Evolutionary conservation across 1,140 invertebrate genomes (phyloP).

Genomic region (Drosophila kepulauana): DNA sequence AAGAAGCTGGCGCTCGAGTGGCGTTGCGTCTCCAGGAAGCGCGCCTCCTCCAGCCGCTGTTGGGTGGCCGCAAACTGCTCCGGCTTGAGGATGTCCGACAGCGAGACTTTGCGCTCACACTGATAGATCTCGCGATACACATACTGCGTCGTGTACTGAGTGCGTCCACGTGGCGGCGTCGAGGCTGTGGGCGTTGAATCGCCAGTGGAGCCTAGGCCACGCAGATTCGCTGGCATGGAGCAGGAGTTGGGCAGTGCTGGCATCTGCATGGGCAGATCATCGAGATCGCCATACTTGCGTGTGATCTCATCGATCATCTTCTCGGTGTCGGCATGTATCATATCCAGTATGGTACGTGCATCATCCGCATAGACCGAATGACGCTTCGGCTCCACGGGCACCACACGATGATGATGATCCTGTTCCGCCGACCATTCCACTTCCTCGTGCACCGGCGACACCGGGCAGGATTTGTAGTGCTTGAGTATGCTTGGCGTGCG

Average conservation of each 20-base stretch:
- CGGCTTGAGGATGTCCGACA: slow-evolving; percentile 81
- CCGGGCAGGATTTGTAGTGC: slow-evolving; percentile 89
- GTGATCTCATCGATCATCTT: slow-evolving; percentile 88
- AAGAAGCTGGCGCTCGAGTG: slow-evolving; percentile 89
- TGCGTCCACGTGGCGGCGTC: slow-evolving; percentile 86
- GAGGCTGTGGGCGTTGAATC: slow-evolving; percentile 62
- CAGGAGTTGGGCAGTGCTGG: slow-evolving; percentile 57
- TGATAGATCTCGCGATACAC: slow-evolving; percentile 87
- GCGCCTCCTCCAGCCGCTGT: slow-evolving; percentile 71
- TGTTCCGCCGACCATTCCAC: slow-evolving; percentile 86
- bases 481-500: slow-evolving; percentile 88
- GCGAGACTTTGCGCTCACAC: slow-evolving; percentile 78
- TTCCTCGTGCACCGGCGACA: slow-evolving; percentile 89
- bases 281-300: slow-evolving; percentile 87
- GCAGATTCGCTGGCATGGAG: slow-evolving; percentile 70
- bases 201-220: slow-evolving; percentile 58
- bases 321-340: slow-evolving; percentile 87
- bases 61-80: slow-evolving; percentile 66
- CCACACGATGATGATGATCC: slow-evolving; percentile 36
- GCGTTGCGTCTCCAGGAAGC: slow-evolving; percentile 85
- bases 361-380: slow-evolving; percentile 86
- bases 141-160: slow-evolving; percentile 88
- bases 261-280: slow-evolving; percentile 68
- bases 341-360: slow-evolving; percentile 87
- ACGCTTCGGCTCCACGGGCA: slow-evolving; percentile 69